Base-by-base conservation (phyloP, 2,888 invertebrate genomes). In the Conops quadrifasciatus region DNA sequence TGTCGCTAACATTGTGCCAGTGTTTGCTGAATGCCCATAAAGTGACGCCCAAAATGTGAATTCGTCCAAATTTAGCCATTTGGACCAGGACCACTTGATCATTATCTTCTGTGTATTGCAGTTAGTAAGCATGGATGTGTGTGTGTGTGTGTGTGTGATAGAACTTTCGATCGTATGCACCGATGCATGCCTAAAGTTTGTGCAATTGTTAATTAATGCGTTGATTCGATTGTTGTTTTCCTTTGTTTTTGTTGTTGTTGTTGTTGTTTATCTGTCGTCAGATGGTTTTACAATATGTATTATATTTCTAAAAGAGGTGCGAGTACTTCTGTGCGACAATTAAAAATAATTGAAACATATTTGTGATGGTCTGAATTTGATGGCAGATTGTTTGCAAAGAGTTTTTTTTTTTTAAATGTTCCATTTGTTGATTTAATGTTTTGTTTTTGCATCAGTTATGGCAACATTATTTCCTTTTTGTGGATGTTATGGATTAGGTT, bases 311-410 rank as follows among this genome's bases (percentile, higher is more conserved):
- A 36, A 36, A 36, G 36, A 9, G 36, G 36, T 36, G 36, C 36
- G 1, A n/a, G 26, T 26, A 26, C 47, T 67, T 28, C 47, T 59
- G 59, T n/a, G 59, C 24, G 67, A 67, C 59, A 67, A 67, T 67
- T 67, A 67, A 67, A 67, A 60, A 47, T 67, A 67, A 67, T 67
- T 67, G 30, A 59, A 59, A 47, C 43, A 49, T 59, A 43, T 67
- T 28, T 59, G 59, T 47, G 47, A 59, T 67, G 47, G 53, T 53
- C 24, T 47, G 21, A 24, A 47, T 63, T 63, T 63, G 26, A 47
- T 47, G 9, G 47, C 21, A 43, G n/a, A 1, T 63, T 30, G 15
- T 36, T 36, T 9, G 36, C 4, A 36, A 36, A 36, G 9, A 36
- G 36, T 7, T 9, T 7, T 36, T 36, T 7, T 36, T 36, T 36